These are phyloP conservation scores for Diaprepes abbreviatus DNA, from an alignment of 2,888 invertebrate genomes.

Conservation along the genomic window DNA sequence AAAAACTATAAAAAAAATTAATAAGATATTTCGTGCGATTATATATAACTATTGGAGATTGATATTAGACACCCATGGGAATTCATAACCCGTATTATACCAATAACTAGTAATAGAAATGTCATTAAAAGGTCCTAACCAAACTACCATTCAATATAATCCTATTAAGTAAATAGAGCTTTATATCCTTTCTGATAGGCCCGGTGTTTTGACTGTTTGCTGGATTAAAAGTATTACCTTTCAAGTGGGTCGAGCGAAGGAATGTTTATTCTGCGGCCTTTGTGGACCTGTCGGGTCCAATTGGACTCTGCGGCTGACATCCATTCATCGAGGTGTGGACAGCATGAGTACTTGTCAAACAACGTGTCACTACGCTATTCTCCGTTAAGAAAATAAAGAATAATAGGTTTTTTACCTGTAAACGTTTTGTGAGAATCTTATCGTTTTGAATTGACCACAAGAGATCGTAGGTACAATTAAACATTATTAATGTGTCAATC, in stretches of 20 bases:
- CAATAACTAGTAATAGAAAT: constrained; percentile 18
- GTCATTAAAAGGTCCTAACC: constrained; percentile 9
- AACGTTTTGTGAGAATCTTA: constrained; percentile 39
- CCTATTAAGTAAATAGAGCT: constrained; percentile 49
- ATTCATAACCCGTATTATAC: neutral
- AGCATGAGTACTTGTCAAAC: constrained; percentile 66
- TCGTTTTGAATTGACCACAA: constrained; percentile 35
- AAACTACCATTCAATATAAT: constrained; percentile 35
- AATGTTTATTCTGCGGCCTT: constrained; percentile 51
- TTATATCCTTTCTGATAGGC: constrained; percentile 40
- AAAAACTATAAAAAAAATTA: too few relatives aligned
- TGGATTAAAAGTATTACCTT: constrained; percentile 52
- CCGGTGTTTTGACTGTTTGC: constrained; percentile 51
- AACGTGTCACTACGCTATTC: constrained; percentile 61
- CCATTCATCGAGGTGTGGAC: constrained; percentile 66
- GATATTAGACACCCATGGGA: constrained; percentile 10
- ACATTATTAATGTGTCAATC: constrained; percentile 39
- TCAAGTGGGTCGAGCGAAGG: constrained; percentile 45
- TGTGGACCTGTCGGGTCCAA: constrained; percentile 64
- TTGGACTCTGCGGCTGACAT: constrained; percentile 62
- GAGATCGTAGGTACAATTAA: constrained; percentile 36
- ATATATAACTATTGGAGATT: too few relatives aligned
- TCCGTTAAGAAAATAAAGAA: constrained; percentile 36
- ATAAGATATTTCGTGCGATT: too few relatives aligned
- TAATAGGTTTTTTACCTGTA: constrained; percentile 39